Base-by-base conservation (phyloP, 2,888 invertebrate genomes). In the Campaea margaritaria region DNA sequence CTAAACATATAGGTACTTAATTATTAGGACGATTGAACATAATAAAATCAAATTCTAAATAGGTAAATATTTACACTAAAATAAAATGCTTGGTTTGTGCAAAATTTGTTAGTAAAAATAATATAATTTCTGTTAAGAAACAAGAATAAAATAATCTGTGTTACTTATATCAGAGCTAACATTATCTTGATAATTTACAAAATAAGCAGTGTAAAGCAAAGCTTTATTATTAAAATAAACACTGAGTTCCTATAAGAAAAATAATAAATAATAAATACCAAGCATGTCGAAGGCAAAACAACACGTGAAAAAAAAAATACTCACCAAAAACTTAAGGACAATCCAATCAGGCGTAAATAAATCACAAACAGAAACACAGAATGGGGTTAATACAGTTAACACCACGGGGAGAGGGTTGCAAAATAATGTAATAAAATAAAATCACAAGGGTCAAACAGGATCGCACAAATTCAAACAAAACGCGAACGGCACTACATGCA, bases 371-470 rank as follows among this genome's bases (percentile, higher is more conserved):
- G 81, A 83, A 85, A 85, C 89, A 88, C 86, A 85, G 81, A 79
- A 80, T 77, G 71, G 74, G 75, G 68, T 65, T 78, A 62, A 60
- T 80, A 78, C 70, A 80, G 75, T 73, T 74, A 83, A 80, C 86
- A 86, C 84, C 82, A 87, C 83, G 77, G 76, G 76, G 72, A 72
- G 74, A 74, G 79, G 82, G 75, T 81, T 78, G 78, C 72, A 81
- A 86, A 87, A 87, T 82, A 85, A 83, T 85, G 84, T 84, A 82
- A 83, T 79, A 81, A 84, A 89, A 87, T 80, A 81, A 87, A 87
- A 85, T 83, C 90, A 90, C 90, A 79, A 86, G 85, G 84, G 85
- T 82, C 85, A 83, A 89, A 86, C 79, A 82, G 82, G 81, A 83
- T 79, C 79, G 70, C 89, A 89, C 87, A 83, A 69, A 84, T 79